Conservation (phyloP, 23 tunicate species). For the Oikopleura vanhoeffeni region DNA sequence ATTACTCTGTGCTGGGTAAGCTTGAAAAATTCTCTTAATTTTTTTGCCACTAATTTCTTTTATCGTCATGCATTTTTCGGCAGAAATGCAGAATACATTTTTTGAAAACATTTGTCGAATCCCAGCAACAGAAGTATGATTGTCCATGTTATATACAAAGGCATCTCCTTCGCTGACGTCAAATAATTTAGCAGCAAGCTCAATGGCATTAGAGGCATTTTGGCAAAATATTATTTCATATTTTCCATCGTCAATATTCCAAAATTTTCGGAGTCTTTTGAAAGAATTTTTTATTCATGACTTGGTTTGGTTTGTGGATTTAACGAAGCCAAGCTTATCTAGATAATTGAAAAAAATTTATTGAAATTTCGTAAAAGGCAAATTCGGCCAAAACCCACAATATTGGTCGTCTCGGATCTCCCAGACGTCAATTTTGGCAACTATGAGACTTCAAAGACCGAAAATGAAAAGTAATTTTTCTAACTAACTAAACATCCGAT, state of each 20-base stretch:
- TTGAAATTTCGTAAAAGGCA: no score
- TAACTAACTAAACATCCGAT: no score
- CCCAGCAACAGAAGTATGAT: conserved; percentile 11
- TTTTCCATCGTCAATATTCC: background rate
- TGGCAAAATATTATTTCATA: background rate
- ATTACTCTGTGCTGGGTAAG: conserved; percentile 10
- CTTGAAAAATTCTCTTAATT: background rate
- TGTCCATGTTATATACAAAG: background rate
- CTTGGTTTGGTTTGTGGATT: no score
- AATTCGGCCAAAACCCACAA: no score
- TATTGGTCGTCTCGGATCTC: no score
- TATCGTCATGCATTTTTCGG: background rate
- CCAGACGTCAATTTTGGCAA: no score
- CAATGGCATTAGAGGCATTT: background rate
- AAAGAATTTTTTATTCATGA: no score
- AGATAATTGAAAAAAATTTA: no score
- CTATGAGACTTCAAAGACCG: no score
- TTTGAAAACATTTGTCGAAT: background rate
- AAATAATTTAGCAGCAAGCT: background rate
- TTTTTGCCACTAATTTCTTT: background rate
- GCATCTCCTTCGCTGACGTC: background rate
- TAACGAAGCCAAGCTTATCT: no score
- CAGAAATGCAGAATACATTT: background rate
- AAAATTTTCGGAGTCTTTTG: background rate
- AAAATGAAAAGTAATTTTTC: no score